Conservation (phyloP, 2,113 vertebrate genomes). For the Sinocyclocheilus maitianheensis region DNA sequence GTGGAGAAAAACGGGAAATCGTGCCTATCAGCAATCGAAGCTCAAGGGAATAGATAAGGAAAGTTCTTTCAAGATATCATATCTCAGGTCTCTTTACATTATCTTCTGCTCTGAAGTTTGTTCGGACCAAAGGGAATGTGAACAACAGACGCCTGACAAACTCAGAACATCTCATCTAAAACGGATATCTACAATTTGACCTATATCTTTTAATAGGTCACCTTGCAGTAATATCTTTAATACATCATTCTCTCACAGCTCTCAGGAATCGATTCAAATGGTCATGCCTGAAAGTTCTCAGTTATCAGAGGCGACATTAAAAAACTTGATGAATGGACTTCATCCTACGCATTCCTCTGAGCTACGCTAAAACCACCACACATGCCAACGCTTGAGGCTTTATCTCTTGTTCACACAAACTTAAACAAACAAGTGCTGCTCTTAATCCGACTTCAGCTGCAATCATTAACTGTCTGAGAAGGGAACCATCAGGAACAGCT, state of each 20-base stretch:
- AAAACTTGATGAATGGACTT: background rate
- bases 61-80: slow-evolving; percentile 27
- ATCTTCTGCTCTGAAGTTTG: background rate
- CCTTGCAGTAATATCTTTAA: background rate
- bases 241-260: background rate
- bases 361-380: background rate
- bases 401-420: background rate
- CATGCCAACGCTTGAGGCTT: background rate
- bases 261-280: background rate
- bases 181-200: background rate
- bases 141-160: background rate
- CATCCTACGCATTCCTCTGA: background rate
- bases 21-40: background rate
- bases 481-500: background rate
- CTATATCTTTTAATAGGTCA: background rate
- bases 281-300: too few relatives aligned
- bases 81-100: background rate
- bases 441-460: background rate
- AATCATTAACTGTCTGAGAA: background rate
- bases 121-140: background rate
- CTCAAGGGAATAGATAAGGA: slow-evolving; percentile 26
- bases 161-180: background rate
- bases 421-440: background rate
- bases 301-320: background rate
- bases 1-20: slow-evolving; percentile 2